These are phyloP conservation scores for Thomomys bottae DNA, from an alignment of 2,113 vertebrate genomes.

Conservation along the genomic window DNA sequence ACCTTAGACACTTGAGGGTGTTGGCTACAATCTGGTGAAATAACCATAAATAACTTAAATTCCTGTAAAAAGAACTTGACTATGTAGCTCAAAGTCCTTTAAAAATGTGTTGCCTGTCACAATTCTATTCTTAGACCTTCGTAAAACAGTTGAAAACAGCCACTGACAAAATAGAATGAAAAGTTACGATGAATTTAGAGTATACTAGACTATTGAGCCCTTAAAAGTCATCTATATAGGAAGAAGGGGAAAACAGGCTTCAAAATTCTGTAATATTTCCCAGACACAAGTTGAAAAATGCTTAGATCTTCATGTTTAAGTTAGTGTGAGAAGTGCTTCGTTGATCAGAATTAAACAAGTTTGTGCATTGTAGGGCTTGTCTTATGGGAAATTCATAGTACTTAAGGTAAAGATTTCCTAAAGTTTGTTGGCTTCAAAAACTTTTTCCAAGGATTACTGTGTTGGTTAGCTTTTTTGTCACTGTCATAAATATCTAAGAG, in stretches of 20 bases:
- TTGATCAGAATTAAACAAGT: constrained; percentile 33
- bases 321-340: constrained; percentile 9
- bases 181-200: constrained; percentile 20
- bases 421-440: neutral
- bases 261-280: neutral
- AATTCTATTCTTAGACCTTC: constrained; percentile 40
- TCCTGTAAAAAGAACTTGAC: neutral
- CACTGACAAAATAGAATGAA: constrained; percentile 6
- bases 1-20: neutral
- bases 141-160: neutral
- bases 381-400: neutral
- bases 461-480: neutral
- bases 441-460: neutral
- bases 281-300: neutral
- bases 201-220: constrained; percentile 33
- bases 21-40: neutral
- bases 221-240: neutral
- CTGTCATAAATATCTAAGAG: neutral
- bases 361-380: neutral
- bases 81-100: neutral
- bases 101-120: neutral
- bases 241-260: neutral
- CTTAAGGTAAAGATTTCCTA: neutral
- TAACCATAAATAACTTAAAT: neutral
- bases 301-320: neutral